Evolutionary conservation across 2,888 invertebrate genomes (phyloP).

Genomic region (Atherix ibis): DNA sequence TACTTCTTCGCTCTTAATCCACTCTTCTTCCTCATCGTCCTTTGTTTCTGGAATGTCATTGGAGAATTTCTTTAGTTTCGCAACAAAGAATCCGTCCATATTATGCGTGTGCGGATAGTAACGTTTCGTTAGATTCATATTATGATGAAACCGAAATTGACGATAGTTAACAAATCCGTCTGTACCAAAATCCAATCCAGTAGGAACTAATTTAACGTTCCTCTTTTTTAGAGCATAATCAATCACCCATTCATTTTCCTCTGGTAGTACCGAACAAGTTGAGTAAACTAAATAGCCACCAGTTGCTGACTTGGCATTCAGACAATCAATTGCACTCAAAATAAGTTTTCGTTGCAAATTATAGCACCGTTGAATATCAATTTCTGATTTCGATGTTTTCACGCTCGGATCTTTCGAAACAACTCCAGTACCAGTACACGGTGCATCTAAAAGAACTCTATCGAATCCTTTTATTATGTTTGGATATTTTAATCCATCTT

Average conservation of each 20-base stretch:
- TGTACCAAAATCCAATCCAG: slow-evolving; percentile 88
- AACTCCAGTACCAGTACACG: slow-evolving; percentile 97
- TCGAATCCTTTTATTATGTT: slow-evolving; percentile 84
- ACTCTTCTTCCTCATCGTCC: slow-evolving; percentile 30
- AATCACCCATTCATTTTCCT: slow-evolving; percentile 97
- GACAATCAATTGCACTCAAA: slow-evolving; percentile 90
- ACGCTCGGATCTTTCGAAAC: slow-evolving; percentile 95
- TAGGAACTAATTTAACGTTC: slow-evolving; percentile 83
- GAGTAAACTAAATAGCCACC: slow-evolving; percentile 97
- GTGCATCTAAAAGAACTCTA: slow-evolving; percentile 89
- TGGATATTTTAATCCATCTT: slow-evolving; percentile 79
- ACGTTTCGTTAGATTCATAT: slow-evolving; percentile 69
- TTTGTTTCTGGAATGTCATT: slow-evolving; percentile 46
- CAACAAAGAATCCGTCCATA: slow-evolving; percentile 98
- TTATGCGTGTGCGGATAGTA: slow-evolving; percentile 98
- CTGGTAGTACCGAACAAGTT: slow-evolving; percentile 93
- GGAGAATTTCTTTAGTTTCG: slow-evolving; percentile 92
- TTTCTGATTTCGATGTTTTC: slow-evolving; percentile 78
- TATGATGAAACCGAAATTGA: slow-evolving; percentile 75
- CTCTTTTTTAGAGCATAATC: slow-evolving; percentile 89
- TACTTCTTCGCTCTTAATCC: too few species aligned
- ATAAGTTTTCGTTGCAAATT: slow-evolving; percentile 86
- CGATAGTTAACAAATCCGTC: slow-evolving; percentile 86
- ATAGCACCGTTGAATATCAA: slow-evolving; percentile 80
- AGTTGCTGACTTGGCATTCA: slow-evolving; percentile 77